These are phyloP conservation scores for Chelmon rostratus DNA, from an alignment of 2,797 vertebrate genomes.

Conservation along the genomic window DNA sequence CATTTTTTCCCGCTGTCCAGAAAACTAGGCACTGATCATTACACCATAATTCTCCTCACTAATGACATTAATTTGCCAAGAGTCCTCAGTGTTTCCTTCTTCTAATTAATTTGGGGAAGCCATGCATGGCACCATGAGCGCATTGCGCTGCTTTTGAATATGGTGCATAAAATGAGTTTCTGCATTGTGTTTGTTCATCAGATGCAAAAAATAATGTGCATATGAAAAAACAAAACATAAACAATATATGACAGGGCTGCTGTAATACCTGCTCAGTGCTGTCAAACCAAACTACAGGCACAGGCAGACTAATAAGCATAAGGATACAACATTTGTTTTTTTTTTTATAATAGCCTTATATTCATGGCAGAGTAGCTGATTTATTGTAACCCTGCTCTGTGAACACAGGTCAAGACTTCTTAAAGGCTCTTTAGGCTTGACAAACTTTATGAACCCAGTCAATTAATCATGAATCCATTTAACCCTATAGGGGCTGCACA, in stretches of 20 bases:
- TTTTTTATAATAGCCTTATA: not conserved
- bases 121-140: constrained; percentile 62
- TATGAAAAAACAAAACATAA: constrained; percentile 32
- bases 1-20: constrained; percentile 44
- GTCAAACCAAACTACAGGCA: constrained; percentile 48
- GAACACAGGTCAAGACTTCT: not conserved
- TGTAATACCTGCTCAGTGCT: constrained; percentile 34
- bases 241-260: constrained; percentile 37
- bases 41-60: constrained; percentile 55
- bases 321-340: constrained; percentile 17
- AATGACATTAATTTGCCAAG: constrained; percentile 73
- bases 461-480: not conserved
- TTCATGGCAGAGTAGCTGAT: not conserved
- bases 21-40: constrained; percentile 58
- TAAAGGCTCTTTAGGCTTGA: not conserved
- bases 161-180: constrained; percentile 38
- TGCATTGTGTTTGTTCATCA: constrained; percentile 16
- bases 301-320: constrained; percentile 36
- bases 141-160: constrained; percentile 29
- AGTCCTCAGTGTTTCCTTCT: constrained; percentile 55
- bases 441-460: not conserved
- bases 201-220: constrained; percentile 35
- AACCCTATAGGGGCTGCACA: not conserved
- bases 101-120: constrained; percentile 73
- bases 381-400: not conserved